A percentile compares a stretch with the other conserved stretches of the same genome.
phyloP scores from a whole-genome alignment of 2,888 invertebrate genomes.

The Acanthosepion esculentum region DNA sequence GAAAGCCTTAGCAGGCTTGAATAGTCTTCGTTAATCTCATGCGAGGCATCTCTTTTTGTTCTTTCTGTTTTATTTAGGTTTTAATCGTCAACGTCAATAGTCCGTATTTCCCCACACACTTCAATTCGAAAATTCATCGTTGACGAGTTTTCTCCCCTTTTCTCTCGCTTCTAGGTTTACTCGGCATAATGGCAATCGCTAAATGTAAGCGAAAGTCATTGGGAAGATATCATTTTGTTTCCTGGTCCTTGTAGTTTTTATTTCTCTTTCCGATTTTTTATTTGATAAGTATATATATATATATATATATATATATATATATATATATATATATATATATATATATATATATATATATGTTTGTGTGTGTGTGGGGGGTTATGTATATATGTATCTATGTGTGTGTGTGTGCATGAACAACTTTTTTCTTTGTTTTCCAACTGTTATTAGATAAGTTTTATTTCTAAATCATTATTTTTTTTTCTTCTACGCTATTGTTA shows the following conservation, averaged over 20 bases:
- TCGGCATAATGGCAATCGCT: not conserved
- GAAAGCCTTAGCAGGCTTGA: not conserved
- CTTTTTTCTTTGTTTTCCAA: not conserved
- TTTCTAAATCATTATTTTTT: not conserved
- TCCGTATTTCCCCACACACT: not conserved
- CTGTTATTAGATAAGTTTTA: not conserved
- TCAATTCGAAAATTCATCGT: not conserved
- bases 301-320: constrained; percentile 1
- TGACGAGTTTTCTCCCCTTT: not conserved
- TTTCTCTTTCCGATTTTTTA: not conserved
- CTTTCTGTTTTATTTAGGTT: not conserved
- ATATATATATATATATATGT: not conserved
- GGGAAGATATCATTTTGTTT: not conserved
- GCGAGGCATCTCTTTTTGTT: not conserved
- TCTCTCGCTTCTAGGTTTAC: not conserved
- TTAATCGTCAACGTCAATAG: not conserved
- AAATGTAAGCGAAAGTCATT: too few relatives aligned
- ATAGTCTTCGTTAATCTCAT: not conserved
- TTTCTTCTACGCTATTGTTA: not conserved
- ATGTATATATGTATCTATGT: not conserved
- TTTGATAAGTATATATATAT: not conserved
- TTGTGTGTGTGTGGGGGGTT: not conserved
- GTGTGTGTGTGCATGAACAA: not conserved
- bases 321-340: not conserved
- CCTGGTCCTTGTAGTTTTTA: not conserved